Percentiles rank a stretch among this genome's conserved stretches.
phyloP scores from a whole-genome alignment of 2,113 vertebrate genomes.

The Archocentrus centrarchus region DNA sequence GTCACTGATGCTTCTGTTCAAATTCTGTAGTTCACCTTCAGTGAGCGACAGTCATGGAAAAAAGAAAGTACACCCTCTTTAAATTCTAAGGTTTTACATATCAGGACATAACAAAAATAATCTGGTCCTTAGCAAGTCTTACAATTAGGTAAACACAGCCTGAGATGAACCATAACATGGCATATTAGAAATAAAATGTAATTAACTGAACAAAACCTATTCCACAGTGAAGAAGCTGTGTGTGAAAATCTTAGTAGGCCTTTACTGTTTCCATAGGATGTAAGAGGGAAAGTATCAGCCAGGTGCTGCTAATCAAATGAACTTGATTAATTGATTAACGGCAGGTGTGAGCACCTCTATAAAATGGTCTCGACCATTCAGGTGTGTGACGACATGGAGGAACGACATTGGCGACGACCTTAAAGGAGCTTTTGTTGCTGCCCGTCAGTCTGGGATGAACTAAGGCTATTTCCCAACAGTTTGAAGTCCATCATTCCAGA shows the following conservation, averaged over 20 bases:
- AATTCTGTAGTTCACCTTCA: not conserved
- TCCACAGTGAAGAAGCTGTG: fast-evolving
- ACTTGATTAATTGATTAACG: not conserved
- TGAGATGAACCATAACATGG: not conserved
- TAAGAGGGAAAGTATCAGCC: not conserved
- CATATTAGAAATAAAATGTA: too few relatives aligned
- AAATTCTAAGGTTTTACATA: not conserved
- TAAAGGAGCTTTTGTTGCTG: not conserved
- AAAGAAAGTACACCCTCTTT: not conserved
- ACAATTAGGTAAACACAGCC: not conserved
- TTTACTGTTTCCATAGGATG: not conserved
- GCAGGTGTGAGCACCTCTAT: not conserved
- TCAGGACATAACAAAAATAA: not conserved
- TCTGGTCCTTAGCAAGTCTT: not conserved
- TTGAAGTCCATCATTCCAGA: not conserved
- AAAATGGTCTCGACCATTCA: not conserved
- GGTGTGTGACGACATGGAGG: not conserved
- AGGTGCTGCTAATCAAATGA: not conserved
- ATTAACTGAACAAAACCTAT: not conserved
- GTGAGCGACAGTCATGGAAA: not conserved
- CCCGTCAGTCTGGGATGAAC: not conserved
- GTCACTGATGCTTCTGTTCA: not conserved
- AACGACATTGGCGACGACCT: not conserved
- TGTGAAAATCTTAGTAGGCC: not conserved
- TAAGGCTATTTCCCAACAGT: not conserved